Percentiles rank a stretch among this genome's conserved stretches.
Evolutionary conservation across 2,113 vertebrate genomes (phyloP).

Genomic region (Varanus komodoensis): DNA sequence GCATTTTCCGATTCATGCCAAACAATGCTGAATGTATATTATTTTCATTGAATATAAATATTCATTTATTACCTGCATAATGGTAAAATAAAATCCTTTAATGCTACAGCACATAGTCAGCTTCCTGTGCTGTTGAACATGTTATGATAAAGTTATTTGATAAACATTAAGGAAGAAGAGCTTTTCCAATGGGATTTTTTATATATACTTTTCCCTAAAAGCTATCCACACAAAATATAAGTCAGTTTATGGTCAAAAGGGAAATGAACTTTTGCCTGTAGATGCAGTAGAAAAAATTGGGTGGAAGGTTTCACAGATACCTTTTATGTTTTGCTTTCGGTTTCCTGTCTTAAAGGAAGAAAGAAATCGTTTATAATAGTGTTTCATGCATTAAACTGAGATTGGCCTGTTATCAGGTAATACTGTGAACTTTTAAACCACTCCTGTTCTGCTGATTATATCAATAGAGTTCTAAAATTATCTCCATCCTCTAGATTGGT

Average conservation of each 20-base stretch:
- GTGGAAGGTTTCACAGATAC: conserved; percentile 12
- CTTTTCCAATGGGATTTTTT: conserved; percentile 32
- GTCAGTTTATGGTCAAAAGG: conserved; percentile 24
- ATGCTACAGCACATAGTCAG: conserved; percentile 46
- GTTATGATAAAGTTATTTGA: conserved; percentile 46
- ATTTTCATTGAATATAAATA: conserved; percentile 30
- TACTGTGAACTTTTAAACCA: conserved; percentile 51
- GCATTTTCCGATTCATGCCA: conserved; percentile 46
- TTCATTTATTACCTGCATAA: conserved; percentile 55
- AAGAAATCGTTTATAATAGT: conserved; percentile 44
- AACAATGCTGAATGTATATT: conserved; percentile 57
- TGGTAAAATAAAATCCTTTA: conserved; percentile 67
- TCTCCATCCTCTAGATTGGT: conserved; percentile 40
- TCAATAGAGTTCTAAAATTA: conserved; percentile 22
- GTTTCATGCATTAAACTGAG: conserved; percentile 42
- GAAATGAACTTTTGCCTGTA: conserved; percentile 36
- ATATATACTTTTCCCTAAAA: background rate
- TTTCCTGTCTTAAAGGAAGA: conserved; percentile 39
- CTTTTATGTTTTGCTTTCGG: conserved; percentile 52
- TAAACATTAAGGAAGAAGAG: conserved; percentile 27
- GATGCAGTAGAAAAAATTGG: conserved; percentile 59
- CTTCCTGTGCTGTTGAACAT: conserved; percentile 50
- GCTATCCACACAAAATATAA: conserved; percentile 31
- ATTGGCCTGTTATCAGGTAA: conserved; percentile 35
- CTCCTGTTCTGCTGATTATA: conserved; percentile 45